A percentile compares a stretch with the other conserved stretches of the same genome.
These are phyloP conservation scores for Thripadectes ignobilis DNA, from an alignment of 2,797 vertebrate species.

Conservation along the genomic window DNA sequence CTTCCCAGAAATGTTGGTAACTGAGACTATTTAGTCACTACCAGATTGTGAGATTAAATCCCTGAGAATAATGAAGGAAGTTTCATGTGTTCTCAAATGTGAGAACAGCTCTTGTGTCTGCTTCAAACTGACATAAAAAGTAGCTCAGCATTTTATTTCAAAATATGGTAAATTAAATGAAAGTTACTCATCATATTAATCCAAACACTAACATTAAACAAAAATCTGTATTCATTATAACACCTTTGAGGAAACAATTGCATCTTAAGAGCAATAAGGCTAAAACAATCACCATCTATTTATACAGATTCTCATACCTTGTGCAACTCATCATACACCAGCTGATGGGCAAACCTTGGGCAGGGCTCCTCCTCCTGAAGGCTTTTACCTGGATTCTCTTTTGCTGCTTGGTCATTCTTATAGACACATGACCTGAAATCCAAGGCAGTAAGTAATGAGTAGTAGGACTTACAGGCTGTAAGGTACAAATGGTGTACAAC, in stretches of 20 bases:
- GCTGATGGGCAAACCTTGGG: slow-evolving; percentile 96
- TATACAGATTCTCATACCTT: slow-evolving; percentile 80
- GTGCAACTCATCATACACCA: slow-evolving; percentile 97
- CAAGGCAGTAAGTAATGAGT: slow-evolving; percentile 20
- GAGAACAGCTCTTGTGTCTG: not conserved
- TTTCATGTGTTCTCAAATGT: not conserved
- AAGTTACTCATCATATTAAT: not conserved
- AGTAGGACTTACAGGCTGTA: not conserved
- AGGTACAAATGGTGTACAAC: not conserved
- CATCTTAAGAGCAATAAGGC: not conserved
- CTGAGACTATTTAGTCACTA: not conserved
- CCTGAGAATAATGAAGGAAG: not conserved
- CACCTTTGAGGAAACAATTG: not conserved
- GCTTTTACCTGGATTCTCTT: slow-evolving; percentile 93
- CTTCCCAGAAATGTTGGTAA: not conserved
- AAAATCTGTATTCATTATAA: not conserved
- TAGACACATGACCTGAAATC: slow-evolving; percentile 88
- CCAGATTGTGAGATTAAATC: not conserved
- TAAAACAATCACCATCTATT: not conserved
- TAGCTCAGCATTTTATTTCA: not conserved
- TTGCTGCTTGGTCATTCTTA: slow-evolving; percentile 97
- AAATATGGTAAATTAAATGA: not conserved
- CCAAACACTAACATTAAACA: not conserved
- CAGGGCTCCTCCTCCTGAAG: slow-evolving; percentile 97
- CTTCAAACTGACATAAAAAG: not conserved